Evolutionary conservation across 2,113 vertebrate species (phyloP).

Genomic region (Callipepla squamata): DNA sequence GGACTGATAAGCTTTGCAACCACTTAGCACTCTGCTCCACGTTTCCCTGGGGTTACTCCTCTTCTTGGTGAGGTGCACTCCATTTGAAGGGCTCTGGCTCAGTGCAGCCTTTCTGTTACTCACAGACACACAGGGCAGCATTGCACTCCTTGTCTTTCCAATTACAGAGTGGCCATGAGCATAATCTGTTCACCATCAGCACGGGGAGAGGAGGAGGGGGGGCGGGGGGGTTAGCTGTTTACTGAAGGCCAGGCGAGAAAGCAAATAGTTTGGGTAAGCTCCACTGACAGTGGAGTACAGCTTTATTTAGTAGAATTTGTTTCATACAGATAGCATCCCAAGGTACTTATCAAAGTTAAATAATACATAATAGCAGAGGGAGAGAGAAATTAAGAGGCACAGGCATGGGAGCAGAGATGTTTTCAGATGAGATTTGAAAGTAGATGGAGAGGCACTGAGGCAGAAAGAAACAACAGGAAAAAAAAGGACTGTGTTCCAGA

Average conservation of each 20-base stretch:
- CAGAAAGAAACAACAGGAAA: constrained; percentile 38
- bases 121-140: background rate
- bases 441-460: constrained; percentile 1
- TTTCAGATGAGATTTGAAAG: constrained; percentile 60
- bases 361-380: constrained; percentile 49
- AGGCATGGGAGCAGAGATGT: constrained; percentile 17
- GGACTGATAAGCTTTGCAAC: background rate
- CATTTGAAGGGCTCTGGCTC: background rate
- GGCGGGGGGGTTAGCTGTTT: background rate
- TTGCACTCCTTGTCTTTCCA: background rate
- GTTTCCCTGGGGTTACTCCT: background rate
- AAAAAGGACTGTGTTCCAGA: constrained; percentile 20
- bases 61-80: background rate
- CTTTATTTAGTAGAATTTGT: constrained; percentile 36
- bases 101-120: background rate
- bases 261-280: constrained; percentile 18
- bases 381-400: constrained; percentile 42
- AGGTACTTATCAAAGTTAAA: constrained; percentile 58
- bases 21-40: background rate
- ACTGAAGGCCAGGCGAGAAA: background rate
- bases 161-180: background rate
- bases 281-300: background rate
- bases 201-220: no score
- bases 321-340: constrained; percentile 25
- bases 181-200: background rate